Evolutionary conservation across 2,797 vertebrate species (phyloP).

Genomic region (Myiothlypis chrysogaster): DNA sequence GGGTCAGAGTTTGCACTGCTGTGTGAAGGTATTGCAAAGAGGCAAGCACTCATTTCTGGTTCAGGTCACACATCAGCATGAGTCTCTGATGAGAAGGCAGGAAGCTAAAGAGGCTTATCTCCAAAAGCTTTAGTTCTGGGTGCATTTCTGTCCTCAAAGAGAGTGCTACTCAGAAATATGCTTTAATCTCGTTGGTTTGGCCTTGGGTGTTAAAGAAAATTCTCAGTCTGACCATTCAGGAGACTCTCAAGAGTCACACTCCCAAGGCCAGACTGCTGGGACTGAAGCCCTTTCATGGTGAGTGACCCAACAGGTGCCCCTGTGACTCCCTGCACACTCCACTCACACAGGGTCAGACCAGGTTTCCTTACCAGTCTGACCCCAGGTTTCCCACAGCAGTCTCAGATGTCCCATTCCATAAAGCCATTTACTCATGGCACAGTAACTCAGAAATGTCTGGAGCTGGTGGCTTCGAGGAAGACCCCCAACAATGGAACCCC

Average conservation of each 20-base stretch:
- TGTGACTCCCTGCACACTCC: not conserved
- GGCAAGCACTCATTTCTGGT: not conserved
- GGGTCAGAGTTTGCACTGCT: not conserved
- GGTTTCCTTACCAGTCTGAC: too few species aligned
- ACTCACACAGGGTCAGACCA: not conserved
- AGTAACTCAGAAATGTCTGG: not conserved
- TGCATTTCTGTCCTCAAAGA: not conserved
- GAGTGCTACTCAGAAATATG: not conserved
- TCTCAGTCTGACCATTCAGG: not conserved
- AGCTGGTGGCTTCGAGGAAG: not conserved
- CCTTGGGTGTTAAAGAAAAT: not conserved
- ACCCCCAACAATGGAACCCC: not conserved
- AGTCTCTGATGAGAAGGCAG: rapidly evolving
- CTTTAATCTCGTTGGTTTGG: not conserved
- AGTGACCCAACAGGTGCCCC: not conserved
- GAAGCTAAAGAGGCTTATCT: not conserved
- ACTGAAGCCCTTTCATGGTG: rapidly evolving
- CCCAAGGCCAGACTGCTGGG: not conserved
- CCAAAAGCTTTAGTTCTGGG: not conserved
- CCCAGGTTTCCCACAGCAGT: not conserved
- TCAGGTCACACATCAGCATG: not conserved
- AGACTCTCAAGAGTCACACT: not conserved
- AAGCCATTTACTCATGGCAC: not conserved
- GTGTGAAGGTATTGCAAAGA: not conserved
- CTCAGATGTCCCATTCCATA: not conserved